Evolutionary conservation across 2,797 vertebrate species (phyloP).

Genomic region (Micromesistius poutassou): DNA sequence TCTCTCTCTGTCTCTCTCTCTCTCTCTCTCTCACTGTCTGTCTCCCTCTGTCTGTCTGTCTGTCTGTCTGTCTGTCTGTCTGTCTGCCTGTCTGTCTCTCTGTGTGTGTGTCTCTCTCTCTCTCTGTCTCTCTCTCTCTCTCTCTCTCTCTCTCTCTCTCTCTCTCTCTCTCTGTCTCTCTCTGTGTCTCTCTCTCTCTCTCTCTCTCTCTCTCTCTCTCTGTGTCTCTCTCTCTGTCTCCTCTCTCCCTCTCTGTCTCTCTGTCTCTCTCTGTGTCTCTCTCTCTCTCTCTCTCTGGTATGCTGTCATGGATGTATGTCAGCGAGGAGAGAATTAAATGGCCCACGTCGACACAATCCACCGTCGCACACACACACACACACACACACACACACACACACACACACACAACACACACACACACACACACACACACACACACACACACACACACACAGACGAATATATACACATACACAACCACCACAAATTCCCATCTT

Average conservation of each 20-base stretch:
- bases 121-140: too few relatives aligned
- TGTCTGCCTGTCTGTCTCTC: too few relatives aligned
- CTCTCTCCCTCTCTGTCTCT: conserved; percentile 18
- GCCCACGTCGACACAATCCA: conserved; percentile 45
- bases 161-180: conserved; percentile 20
- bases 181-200: too few relatives aligned
- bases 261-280: background rate
- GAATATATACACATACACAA: background rate
- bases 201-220: too few relatives aligned
- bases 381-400: background rate
- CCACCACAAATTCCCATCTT: too few relatives aligned
- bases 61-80: too few relatives aligned
- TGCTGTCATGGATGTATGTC: conserved; percentile 35
- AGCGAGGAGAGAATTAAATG: conserved; percentile 49
- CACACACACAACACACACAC: background rate
- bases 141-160: background rate
- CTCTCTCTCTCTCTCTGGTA: background rate
- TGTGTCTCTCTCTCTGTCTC: too few relatives aligned
- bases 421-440: background rate
- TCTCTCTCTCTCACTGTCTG: too few relatives aligned
- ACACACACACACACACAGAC: background rate
- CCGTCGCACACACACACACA: background rate
- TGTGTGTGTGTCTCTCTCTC: too few relatives aligned
- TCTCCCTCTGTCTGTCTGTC: too few relatives aligned
- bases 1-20: too few relatives aligned